phyloP scores from a whole-genome alignment of 2,888 invertebrate genomes.

The Oscheius onirici region DNA sequence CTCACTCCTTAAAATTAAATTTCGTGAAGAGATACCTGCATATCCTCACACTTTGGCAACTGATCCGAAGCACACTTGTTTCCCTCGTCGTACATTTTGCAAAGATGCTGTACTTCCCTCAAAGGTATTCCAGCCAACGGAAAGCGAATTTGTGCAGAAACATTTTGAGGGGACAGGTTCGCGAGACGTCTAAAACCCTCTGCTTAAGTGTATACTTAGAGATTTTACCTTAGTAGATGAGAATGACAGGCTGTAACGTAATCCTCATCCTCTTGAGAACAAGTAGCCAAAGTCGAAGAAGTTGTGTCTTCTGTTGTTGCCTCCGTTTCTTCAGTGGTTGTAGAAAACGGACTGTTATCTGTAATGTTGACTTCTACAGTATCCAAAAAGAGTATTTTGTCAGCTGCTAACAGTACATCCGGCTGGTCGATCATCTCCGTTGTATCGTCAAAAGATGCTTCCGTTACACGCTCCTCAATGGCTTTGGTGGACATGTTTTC shows the following conservation, averaged over 20 bases:
- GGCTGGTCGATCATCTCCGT: conserved; percentile 3
- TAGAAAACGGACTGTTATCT: not conserved
- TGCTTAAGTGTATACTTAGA: not conserved
- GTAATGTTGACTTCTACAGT: not conserved
- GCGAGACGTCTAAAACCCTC: conserved; percentile 4
- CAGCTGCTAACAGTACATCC: not conserved
- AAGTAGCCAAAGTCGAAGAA: not conserved
- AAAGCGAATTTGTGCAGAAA: conserved; percentile 16
- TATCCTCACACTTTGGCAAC: conserved; percentile 6
- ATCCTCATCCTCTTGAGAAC: conserved; percentile 27
- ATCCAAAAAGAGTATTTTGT: not conserved
- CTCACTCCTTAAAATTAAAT: too few species aligned
- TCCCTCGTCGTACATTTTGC: conserved; percentile 25
- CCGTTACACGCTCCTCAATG: conserved; percentile 3
- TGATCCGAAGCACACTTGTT: conserved; percentile 25
- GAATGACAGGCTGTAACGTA: conserved; percentile 25
- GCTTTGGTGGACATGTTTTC: not conserved
- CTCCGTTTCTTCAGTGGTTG: not conserved
- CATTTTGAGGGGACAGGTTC: not conserved
- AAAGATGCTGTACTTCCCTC: conserved; percentile 12
- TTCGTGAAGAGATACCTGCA: conserved; percentile 14
- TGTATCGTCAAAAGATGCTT: not conserved
- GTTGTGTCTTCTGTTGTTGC: not conserved
- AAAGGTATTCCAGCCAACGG: conserved; percentile 8
- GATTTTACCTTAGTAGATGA: conserved; percentile 13